Evolutionary conservation across 2,113 vertebrate species (phyloP).

Genomic region (Isichthys henryi): DNA sequence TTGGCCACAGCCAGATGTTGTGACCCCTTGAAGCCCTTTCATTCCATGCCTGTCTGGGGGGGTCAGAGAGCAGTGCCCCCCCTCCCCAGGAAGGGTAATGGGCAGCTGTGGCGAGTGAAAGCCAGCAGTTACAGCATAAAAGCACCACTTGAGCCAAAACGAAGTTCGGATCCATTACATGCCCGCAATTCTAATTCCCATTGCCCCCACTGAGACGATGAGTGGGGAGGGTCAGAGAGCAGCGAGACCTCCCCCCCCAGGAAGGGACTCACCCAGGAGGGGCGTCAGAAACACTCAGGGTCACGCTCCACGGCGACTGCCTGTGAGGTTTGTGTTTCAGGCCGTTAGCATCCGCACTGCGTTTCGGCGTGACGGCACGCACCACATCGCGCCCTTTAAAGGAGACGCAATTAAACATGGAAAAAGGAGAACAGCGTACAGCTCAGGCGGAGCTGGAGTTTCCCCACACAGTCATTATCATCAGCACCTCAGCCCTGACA

Average conservation of each 20-base stretch:
- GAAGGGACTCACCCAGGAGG: background rate
- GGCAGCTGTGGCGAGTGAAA: background rate
- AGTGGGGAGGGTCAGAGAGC: background rate
- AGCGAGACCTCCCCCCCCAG: background rate
- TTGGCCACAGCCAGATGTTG: slow-evolving; percentile 15
- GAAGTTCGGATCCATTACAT: background rate
- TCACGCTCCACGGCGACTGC: background rate
- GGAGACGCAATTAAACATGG: background rate
- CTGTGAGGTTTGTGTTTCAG: background rate
- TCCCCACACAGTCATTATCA: background rate
- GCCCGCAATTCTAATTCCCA: background rate
- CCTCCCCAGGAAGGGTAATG: slow-evolving; percentile 3
- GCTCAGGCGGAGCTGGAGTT: background rate
- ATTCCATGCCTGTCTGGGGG: background rate
- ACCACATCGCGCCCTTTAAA: background rate
- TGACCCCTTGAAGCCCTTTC: slow-evolving; percentile 4
- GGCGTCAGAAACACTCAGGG: background rate
- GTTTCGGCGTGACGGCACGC: background rate
- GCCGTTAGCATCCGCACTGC: background rate
- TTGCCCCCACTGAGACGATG: background rate
- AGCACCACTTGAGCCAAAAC: background rate
- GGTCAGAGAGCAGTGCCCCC: background rate
- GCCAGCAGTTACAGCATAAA: slow-evolving; percentile 10
- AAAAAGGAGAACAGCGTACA: background rate
- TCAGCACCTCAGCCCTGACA: background rate